Evolutionary conservation across 2,113 vertebrate species (phyloP), one percentile per base, ranked within the genome.

Genomic region (Vanacampus margaritifer): DNA sequence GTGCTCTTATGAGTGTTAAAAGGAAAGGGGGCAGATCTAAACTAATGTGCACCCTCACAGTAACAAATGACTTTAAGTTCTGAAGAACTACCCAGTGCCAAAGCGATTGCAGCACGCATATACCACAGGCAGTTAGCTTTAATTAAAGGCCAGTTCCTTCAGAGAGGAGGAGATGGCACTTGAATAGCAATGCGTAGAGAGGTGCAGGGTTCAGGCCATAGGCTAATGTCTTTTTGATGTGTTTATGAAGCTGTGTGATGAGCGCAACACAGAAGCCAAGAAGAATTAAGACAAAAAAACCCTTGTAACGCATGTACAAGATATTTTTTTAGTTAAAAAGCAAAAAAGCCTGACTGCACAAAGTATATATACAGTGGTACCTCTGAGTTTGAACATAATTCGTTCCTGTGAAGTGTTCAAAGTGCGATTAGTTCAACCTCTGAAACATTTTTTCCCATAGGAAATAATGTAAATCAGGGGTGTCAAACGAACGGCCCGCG

Each of bases 91-190:
- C 23, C 60, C 32, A 6, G 67, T 69, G 71, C 74, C 71, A 71
- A 45, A 64, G 46, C 23, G 16, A 64, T 69, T 69, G 23, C 64
- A 65, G 66, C 59, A 19, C 36, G 64, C 68, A 75, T 80, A 72
- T 45, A 79, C 74, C 76, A 81, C 32, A 43, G 53, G 68, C 75
- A 72, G 65, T 26, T 69, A 53, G 46, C 65, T 79, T 79, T 74
- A 77, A 77, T 67, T 74, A 51, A 64, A 72, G 65, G 70, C 36
- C 64, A 24, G 57, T 73, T 71, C 35, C 69, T 59, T 65, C 48
- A 32, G 50, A 11, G 46, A 71, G 56, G 28, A 67, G 59, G 70
- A 68, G 58, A 50, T 50, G 54, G 62, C 56, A 63, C 54, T 23
- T 66, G 58, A 60, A 76, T 50, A 65, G 64, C 21, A 69, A 76